Evolutionary conservation across 2,113 vertebrate genomes (phyloP).

Genomic region (Gymnogyps californianus): DNA sequence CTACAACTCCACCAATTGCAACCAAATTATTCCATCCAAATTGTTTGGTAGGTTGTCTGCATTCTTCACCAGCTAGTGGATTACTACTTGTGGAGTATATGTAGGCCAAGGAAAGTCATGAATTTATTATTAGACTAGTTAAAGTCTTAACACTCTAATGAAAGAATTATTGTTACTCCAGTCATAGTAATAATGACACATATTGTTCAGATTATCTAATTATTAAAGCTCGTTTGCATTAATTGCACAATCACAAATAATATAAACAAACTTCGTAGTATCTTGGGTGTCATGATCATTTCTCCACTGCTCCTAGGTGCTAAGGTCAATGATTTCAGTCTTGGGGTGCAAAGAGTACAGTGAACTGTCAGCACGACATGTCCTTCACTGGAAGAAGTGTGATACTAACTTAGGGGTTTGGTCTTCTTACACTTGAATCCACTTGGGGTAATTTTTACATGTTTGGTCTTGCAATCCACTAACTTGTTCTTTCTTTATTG

Average conservation of each 20-base stretch:
- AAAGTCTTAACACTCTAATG: neutral
- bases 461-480: neutral
- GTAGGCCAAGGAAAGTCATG: neutral
- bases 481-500: neutral
- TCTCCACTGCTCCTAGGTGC: neutral
- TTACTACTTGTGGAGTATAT: neutral
- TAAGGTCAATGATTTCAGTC: neutral
- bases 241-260: neutral
- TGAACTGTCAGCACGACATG: neutral
- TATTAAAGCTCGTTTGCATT: neutral
- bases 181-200: neutral
- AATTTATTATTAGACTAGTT: neutral
- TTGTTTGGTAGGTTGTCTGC: rapidly evolving
- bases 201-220: neutral
- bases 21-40: neutral
- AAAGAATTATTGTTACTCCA: neutral
- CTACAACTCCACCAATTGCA: neutral
- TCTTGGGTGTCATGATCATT: neutral
- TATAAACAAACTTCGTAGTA: neutral
- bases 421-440: neutral
- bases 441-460: neutral
- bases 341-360: neutral
- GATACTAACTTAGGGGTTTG: neutral
- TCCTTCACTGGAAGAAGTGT: neutral
- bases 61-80: neutral